Percentiles rank a stretch among this genome's conserved stretches.
Conservation (phyloP, 2,888 invertebrate genomes). For the Drosophila kambysellisi region DNA sequence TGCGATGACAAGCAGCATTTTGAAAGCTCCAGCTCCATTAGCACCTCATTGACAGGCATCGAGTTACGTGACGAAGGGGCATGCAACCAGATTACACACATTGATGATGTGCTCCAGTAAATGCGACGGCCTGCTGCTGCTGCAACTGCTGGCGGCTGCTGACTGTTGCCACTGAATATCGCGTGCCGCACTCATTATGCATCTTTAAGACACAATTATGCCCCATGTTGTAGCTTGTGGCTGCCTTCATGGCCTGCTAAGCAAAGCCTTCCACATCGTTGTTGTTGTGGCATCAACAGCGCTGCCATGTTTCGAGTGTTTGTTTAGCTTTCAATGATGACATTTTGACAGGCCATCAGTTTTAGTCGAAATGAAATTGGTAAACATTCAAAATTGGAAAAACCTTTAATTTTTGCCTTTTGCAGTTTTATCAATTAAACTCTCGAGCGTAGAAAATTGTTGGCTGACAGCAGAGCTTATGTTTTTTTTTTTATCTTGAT, state of each 20-base stretch:
- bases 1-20: constrained; percentile 43
- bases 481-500: constrained; percentile 9
- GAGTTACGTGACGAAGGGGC: constrained; percentile 56
- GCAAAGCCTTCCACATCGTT: constrained; percentile 26
- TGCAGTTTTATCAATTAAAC: constrained; percentile 11
- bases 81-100: constrained; percentile 45
- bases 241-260: constrained; percentile 49
- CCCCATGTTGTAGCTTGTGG: constrained; percentile 33
- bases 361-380: constrained; percentile 48
- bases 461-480: constrained; percentile 8
- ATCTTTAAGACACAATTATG: constrained; percentile 58
- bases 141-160: constrained; percentile 13
- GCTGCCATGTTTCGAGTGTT: constrained; percentile 45
- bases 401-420: neutral
- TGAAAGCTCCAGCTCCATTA: constrained; percentile 65
- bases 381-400: constrained; percentile 30
- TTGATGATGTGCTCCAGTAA: constrained; percentile 66
- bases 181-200: constrained; percentile 67
- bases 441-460: neutral
- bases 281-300: constrained; percentile 27
- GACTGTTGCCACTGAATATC: constrained; percentile 42
- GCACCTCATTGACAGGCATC: constrained; percentile 78
- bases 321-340: constrained; percentile 55
- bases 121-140: constrained; percentile 24
- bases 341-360: constrained; percentile 70